Base-by-base conservation (phyloP, 2,797 vertebrate species). In the Eutrigla gurnardus region DNA sequence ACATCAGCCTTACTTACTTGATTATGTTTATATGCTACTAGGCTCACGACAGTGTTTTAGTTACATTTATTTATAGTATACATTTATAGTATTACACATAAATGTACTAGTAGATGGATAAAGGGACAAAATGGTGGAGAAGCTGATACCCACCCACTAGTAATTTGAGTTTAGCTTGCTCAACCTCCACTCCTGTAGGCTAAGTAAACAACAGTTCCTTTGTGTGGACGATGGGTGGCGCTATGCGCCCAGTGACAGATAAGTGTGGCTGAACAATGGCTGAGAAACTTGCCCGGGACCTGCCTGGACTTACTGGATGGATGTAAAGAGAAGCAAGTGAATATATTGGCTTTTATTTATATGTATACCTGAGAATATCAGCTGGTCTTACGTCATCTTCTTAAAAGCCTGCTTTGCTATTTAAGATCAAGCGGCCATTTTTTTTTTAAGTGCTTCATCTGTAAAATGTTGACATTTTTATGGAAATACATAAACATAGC, bases 201-300 rank as follows among this genome's bases (percentile, higher is more conserved):
- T 25, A 65, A 73, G 72, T 59, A 75, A 69, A 52, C 32, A 58
- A 5, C 25, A 76, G 63, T 74, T 72, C 12, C 42, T 35, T 6
- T 7, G 35, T 33, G 25, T 47, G 62, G 53, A 69, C 70, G 6
- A n/a, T 63, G 32, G 77, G 50, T 60, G 82, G 71, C 10, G 74
- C 68, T 80, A 4, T 62, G 12, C 4, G 4, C 32, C 5, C 57
- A 47, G 9, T 43, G 10, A 70, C 25, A 12, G 46, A 13, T 25
- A 7, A 6, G 11, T 7, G 3, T 46, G 11, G 4, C 40, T 25
- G 4, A 12, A 18, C 12, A 4, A n/a, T 42, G 10, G 32, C 7
- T 45, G 37, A 6, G 18, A 10, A 47, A 40, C 35, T n/a, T 39
- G 11, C 39, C 11, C 32, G 8, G 32, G 5, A 2, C 57, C 6